A percentile compares a stretch with the other conserved stretches of the same genome.
phyloP scores from a whole-genome alignment of 2,797 vertebrate species.

The Pseudomugil tenellus region DNA sequence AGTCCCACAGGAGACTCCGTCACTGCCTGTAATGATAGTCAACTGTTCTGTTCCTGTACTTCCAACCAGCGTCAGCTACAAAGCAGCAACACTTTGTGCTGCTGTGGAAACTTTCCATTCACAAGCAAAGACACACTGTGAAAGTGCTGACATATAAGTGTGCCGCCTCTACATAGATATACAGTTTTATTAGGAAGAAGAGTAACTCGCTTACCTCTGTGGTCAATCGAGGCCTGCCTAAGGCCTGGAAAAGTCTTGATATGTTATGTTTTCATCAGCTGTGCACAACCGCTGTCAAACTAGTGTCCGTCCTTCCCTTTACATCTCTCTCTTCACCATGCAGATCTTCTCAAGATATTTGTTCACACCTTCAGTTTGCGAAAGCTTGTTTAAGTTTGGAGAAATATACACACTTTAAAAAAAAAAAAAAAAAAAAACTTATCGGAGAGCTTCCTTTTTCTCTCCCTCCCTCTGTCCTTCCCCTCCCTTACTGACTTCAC shows the following conservation, averaged over 20 bases:
- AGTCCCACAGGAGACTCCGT: slow-evolving; percentile 15
- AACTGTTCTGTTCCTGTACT: slow-evolving; percentile 47
- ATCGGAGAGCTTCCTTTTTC: slow-evolving; percentile 81
- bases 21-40: slow-evolving; percentile 45
- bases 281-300: slow-evolving; percentile 50
- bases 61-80: slow-evolving; percentile 39
- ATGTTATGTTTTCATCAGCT: slow-evolving; percentile 81
- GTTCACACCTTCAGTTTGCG: slow-evolving; percentile 31
- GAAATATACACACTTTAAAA: slow-evolving; percentile 50
- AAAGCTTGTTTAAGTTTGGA: slow-evolving; percentile 68
- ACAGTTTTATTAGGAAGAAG: slow-evolving; percentile 24
- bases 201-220: slow-evolving; percentile 70
- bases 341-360: slow-evolving; percentile 24
- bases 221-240: slow-evolving; percentile 78
- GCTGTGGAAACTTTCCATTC: slow-evolving; percentile 31
- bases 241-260: slow-evolving; percentile 76
- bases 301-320: slow-evolving; percentile 33
- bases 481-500: slow-evolving; percentile 76
- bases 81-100: slow-evolving; percentile 35
- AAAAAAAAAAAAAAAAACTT: slow-evolving; percentile 75
- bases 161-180: neutral
- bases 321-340: slow-evolving; percentile 40
- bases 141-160: neutral
- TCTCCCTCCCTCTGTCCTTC: slow-evolving; percentile 61
- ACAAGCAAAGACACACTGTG: slow-evolving; percentile 18